Percentiles rank a stretch among this genome's conserved stretches.
Conservation (phyloP, 2,888 invertebrate species). For the Amiota communis region DNA sequence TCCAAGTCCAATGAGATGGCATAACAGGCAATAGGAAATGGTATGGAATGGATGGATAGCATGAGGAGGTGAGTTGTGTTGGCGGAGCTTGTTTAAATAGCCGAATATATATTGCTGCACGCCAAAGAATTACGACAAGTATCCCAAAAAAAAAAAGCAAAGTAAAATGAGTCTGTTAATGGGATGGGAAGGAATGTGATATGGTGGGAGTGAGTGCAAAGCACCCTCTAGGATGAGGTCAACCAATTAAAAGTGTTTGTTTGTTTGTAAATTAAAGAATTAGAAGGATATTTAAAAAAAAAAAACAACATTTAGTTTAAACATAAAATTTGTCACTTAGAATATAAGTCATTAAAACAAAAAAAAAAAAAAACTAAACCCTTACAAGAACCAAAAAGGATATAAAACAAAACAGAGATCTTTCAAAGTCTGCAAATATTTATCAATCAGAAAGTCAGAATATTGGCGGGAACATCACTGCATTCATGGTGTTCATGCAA, state of each 20-base stretch:
- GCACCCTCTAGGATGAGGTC: background rate
- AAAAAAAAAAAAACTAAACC: too few species aligned
- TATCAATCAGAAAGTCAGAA: too few species aligned
- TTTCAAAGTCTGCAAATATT: too few species aligned
- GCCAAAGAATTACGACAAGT: conserved; percentile 21
- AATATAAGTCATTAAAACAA: too few species aligned
- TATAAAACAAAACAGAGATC: too few species aligned
- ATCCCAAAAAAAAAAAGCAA: background rate
- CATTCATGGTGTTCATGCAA: too few species aligned
- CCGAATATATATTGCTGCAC: conserved; percentile 21
- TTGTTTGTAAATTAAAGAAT: conserved; percentile 16
- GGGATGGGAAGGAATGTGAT: conserved; percentile 45
- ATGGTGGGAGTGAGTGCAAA: conserved; percentile 18
- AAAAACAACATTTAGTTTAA: too few species aligned
- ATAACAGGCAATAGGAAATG: background rate
- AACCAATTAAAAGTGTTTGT: background rate
- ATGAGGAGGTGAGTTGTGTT: background rate
- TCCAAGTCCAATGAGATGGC: conserved; percentile 11
- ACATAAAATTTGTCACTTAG: too few species aligned
- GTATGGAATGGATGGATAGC: background rate
- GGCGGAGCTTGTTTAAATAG: conserved; percentile 23
- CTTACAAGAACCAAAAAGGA: too few species aligned
- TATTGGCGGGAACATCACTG: too few species aligned
- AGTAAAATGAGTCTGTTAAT: conserved; percentile 58
- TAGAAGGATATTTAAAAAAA: conserved; percentile 29